Evolutionary conservation across 1,140 invertebrate species (phyloP).

Genomic region (Drosophila sp.): DNA sequence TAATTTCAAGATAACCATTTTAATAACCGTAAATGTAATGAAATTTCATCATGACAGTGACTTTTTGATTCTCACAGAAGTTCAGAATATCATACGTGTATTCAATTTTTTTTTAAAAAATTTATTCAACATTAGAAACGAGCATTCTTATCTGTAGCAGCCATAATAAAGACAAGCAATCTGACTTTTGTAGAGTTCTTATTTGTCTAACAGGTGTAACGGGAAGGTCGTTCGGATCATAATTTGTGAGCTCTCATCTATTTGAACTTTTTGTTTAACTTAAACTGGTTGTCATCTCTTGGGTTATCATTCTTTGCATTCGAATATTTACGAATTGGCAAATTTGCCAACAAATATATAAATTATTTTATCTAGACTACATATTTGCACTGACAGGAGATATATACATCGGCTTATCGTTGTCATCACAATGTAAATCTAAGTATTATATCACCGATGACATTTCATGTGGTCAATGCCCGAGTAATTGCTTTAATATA

Average conservation of each 20-base stretch:
- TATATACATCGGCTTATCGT: too few relatives aligned
- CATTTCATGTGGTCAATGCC: too few relatives aligned
- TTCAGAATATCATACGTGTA: background rate
- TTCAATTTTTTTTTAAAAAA: too few relatives aligned
- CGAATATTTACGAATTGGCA: too few relatives aligned
- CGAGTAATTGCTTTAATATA: too few relatives aligned
- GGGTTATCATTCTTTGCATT: too few relatives aligned
- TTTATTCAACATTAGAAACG: background rate
- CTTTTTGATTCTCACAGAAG: background rate
- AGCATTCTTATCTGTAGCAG: background rate
- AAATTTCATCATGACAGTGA: background rate
- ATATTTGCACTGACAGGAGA: too few relatives aligned
- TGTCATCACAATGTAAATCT: too few relatives aligned
- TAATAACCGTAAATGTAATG: background rate
- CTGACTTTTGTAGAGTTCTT: background rate
- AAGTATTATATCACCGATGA: too few relatives aligned
- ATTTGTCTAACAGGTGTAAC: background rate
- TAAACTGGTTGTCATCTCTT: background rate
- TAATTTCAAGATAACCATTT: background rate
- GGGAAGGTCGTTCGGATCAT: conserved; percentile 3
- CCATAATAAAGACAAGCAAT: background rate
- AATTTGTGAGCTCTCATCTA: background rate
- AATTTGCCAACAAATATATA: too few relatives aligned
- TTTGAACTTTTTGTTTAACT: conserved; percentile 10
- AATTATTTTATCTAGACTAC: too few relatives aligned